These are phyloP conservation scores for Epinotia bilunana DNA, from an alignment of 2,888 invertebrate genomes.

Conservation along the genomic window DNA sequence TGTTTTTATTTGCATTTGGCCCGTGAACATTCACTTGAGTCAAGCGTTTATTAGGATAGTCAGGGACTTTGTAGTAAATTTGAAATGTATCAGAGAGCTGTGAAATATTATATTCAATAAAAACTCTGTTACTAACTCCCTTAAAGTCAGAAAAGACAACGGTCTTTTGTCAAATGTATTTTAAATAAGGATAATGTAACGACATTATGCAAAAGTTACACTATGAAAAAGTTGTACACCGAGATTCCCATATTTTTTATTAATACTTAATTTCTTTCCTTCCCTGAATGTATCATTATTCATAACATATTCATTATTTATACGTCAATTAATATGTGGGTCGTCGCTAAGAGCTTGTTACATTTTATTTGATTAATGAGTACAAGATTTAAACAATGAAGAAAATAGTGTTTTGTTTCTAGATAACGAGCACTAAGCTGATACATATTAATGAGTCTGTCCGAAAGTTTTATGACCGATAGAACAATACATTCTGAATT, in stretches of 20 bases:
- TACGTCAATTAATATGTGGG: constrained; percentile 34
- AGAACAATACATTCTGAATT: constrained; percentile 48
- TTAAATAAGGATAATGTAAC: too few species aligned
- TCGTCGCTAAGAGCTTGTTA: constrained; percentile 51
- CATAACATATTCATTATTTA: constrained; percentile 23
- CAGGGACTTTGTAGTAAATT: too few species aligned
- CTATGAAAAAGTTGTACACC: not conserved
- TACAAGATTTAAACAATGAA: constrained; percentile 62
- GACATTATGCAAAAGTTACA: too few species aligned
- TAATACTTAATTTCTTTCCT: not conserved
- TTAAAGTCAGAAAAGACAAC: too few species aligned
- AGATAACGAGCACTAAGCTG: constrained; percentile 75
- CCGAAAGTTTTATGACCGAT: constrained; percentile 59
- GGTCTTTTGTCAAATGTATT: too few species aligned
- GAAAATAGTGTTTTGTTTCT: constrained; percentile 71
- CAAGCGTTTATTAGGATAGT: too few species aligned
- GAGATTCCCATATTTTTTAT: not conserved
- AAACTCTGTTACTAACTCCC: too few species aligned
- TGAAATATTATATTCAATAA: not conserved
- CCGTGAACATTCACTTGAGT: too few species aligned
- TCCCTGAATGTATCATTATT: constrained; percentile 7
- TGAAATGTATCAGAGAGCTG: too few species aligned
- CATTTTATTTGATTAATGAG: constrained; percentile 68
- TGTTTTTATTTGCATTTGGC: too few species aligned
- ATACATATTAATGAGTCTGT: constrained; percentile 71